Conservation (phyloP, 1,140 invertebrate species). For the Mactra quadrangularis region DNA sequence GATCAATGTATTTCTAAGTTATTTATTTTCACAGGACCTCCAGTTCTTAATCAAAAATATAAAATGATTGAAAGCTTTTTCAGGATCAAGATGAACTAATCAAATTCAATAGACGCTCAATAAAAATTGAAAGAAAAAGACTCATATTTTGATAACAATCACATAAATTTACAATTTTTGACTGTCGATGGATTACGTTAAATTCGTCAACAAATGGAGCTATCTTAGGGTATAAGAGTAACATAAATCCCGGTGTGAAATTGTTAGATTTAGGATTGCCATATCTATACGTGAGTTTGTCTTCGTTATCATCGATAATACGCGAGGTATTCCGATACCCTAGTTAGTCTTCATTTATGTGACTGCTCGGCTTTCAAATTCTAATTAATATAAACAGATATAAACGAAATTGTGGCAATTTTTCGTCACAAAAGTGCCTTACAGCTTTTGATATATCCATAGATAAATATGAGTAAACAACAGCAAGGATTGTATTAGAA, state of each 20-base stretch:
- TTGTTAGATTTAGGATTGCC: slow-evolving; percentile 19
- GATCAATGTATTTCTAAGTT: no score
- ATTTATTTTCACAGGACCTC: no score
- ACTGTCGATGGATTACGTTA: background rate
- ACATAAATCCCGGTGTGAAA: background rate
- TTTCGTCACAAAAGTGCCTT: slow-evolving; percentile 16
- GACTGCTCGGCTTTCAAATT: slow-evolving; percentile 9
- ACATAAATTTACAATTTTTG: slow-evolving; percentile 4
- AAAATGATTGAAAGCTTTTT: background rate
- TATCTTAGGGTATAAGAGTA: slow-evolving; percentile 20
- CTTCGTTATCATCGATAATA: slow-evolving; percentile 43
- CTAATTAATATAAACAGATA: slow-evolving; percentile 28
- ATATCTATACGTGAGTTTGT: slow-evolving; percentile 13
- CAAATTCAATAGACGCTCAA: background rate
- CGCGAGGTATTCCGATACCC: slow-evolving; percentile 24
- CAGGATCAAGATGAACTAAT: background rate
- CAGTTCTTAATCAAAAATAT: no score
- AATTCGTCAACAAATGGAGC: background rate
- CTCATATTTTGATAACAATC: background rate
- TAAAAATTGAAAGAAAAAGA: background rate
- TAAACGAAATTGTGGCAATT: background rate
- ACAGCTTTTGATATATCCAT: slow-evolving; percentile 44
- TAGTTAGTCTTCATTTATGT: slow-evolving; percentile 53
- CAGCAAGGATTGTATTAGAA: background rate
- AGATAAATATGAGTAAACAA: slow-evolving; percentile 19